Conservation (phyloP, 2,113 vertebrate species). For the Glaucidium brasilianum region DNA sequence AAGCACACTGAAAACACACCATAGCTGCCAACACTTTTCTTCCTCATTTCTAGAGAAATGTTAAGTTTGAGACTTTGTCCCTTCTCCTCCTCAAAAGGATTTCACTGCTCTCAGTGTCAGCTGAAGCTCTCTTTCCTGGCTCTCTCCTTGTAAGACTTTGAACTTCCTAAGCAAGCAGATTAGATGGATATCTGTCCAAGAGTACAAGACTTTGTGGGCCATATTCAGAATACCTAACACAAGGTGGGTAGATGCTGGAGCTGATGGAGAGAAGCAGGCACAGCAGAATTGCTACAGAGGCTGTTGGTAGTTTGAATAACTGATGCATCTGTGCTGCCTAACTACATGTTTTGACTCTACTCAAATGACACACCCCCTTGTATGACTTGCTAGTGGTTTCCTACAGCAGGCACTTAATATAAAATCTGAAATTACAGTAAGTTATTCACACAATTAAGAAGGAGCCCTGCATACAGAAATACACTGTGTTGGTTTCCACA, state of each 20-base stretch:
- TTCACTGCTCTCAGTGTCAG: background rate
- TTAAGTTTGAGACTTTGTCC: background rate
- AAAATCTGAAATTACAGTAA: background rate
- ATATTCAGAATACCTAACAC: background rate
- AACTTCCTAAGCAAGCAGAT: background rate
- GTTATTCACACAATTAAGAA: background rate
- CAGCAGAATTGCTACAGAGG: background rate
- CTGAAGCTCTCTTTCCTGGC: background rate
- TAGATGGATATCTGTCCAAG: background rate
- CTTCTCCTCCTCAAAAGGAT: background rate
- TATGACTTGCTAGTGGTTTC: background rate
- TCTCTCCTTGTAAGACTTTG: background rate
- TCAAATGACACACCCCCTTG: background rate
- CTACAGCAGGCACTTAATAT: background rate
- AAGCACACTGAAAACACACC: background rate
- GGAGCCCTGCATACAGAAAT: background rate
- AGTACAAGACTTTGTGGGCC: background rate
- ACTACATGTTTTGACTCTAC: background rate
- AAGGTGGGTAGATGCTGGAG: background rate
- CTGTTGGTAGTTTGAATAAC: background rate
- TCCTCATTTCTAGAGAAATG: background rate
- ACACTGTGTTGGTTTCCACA: background rate
- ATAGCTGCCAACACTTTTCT: background rate
- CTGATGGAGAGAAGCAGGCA: background rate
- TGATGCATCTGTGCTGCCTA: background rate